Evolutionary conservation across 2,888 invertebrate species (phyloP).

Genomic region (Julus scanicus): DNA sequence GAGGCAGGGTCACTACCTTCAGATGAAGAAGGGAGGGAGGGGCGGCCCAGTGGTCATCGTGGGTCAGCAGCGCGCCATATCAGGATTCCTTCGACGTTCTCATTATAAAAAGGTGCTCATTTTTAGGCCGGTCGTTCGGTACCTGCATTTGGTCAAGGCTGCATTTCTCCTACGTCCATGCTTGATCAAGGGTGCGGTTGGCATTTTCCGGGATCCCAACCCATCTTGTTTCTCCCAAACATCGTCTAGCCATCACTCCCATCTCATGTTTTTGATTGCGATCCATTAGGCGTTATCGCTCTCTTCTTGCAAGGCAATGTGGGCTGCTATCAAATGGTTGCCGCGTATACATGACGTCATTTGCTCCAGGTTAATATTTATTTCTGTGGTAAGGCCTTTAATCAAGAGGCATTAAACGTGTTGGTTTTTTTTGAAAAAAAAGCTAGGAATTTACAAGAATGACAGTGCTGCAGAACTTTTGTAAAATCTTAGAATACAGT

Average conservation of each 20-base stretch:
- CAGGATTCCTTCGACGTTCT: neutral
- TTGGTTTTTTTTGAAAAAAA: neutral
- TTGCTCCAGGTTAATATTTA: neutral
- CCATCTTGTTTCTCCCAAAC: neutral
- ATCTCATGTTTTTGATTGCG: constrained; percentile 24
- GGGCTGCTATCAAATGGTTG: neutral
- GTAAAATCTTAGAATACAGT: too few species aligned
- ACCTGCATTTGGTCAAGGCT: constrained; percentile 37
- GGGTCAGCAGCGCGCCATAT: constrained; percentile 38
- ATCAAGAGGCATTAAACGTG: neutral
- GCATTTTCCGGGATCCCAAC: neutral
- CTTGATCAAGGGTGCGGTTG: neutral
- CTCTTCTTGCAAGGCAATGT: neutral
- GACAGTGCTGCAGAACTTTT: too few species aligned
- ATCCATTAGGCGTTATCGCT: constrained; percentile 41
- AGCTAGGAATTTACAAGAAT: too few species aligned
- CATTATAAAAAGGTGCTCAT: neutral
- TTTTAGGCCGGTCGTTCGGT: constrained; percentile 25
- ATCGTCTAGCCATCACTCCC: constrained; percentile 41
- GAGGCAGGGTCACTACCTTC: constrained; percentile 14
- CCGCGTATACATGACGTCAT: neutral
- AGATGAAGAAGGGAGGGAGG: constrained; percentile 43
- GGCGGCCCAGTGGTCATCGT: constrained; percentile 42
- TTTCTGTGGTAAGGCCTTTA: neutral
- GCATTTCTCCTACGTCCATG: neutral